These are phyloP conservation scores for Raja brachyura DNA, from an alignment of 2,113 vertebrate species.

Conservation along the genomic window DNA sequence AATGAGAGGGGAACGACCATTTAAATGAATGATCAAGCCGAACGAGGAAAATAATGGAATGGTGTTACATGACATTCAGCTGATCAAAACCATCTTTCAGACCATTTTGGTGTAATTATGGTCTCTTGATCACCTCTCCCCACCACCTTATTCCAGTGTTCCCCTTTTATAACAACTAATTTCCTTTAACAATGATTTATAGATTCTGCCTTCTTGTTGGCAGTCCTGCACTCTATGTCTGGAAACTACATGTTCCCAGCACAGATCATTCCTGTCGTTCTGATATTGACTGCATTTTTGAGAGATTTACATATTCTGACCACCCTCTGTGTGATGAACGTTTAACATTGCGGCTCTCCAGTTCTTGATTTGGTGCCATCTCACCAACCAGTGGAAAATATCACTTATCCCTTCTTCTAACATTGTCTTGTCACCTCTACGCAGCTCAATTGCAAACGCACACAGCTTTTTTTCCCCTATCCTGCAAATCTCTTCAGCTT, in stretches of 20 bases:
- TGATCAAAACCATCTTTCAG: no score
- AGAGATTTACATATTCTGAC: conserved; percentile 25
- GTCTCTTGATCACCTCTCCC: not conserved
- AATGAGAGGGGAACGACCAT: no score
- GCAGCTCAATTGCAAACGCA: not conserved
- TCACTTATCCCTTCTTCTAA: not conserved
- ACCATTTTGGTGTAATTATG: not conserved
- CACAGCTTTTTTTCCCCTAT: not conserved
- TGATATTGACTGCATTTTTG: not conserved
- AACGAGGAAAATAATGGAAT: no score
- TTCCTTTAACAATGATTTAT: not conserved
- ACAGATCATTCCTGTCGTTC: conserved; percentile 24
- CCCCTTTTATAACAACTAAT: not conserved
- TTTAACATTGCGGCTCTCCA: not conserved
- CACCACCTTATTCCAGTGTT: not conserved
- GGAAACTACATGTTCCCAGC: conserved; percentile 24
- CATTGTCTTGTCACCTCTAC: not conserved
- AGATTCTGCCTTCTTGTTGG: not conserved
- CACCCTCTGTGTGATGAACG: not conserved
- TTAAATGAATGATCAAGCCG: no score
- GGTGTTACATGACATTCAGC: no score
- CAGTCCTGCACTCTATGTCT: not conserved
- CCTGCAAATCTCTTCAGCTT: not conserved
- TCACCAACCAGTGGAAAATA: not conserved
- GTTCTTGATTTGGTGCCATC: not conserved